Conservation (phyloP, 1,140 invertebrate species). For the Kradibia gibbosae region DNA sequence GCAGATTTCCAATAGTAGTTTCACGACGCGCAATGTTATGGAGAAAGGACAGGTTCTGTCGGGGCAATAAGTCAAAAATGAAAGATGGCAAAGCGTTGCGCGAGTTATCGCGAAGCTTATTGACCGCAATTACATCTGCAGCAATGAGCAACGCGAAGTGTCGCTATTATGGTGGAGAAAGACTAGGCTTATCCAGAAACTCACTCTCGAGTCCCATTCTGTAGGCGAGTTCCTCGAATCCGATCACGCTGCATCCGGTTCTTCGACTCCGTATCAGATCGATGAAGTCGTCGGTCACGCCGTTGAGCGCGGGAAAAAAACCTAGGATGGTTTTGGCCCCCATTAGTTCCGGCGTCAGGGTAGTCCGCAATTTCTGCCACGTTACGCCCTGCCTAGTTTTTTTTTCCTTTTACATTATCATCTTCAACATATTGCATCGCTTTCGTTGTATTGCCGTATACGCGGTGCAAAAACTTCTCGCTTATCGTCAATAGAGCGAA, state of each 20-base stretch:
- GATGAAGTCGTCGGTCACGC: conserved; percentile 86
- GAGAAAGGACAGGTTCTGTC: background rate
- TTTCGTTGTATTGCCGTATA: background rate
- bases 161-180: conserved; percentile 46
- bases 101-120: conserved; percentile 6
- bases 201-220: conserved; percentile 86
- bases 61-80: background rate
- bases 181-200: conserved; percentile 55
- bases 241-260: conserved; percentile 64
- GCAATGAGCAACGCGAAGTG: conserved; percentile 6
- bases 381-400: conserved; percentile 81
- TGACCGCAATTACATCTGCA: background rate
- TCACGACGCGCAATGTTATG: too few relatives aligned
- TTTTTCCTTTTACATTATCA: conserved; percentile 32
- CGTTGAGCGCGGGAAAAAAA: conserved; percentile 84
- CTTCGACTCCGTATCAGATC: conserved; percentile 76
- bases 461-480: background rate
- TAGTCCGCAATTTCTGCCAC: conserved; percentile 83
- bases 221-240: conserved; percentile 83
- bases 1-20: too few relatives aligned
- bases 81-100: conserved; percentile 53
- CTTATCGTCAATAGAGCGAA: background rate
- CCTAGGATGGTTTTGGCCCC: conserved; percentile 82
- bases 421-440: conserved; percentile 19
- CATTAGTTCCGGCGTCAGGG: conserved; percentile 84